Evolutionary conservation across 2,888 invertebrate genomes (phyloP), one percentile per base, ranked within the genome.

Genomic region (Amiota mariae): DNA sequence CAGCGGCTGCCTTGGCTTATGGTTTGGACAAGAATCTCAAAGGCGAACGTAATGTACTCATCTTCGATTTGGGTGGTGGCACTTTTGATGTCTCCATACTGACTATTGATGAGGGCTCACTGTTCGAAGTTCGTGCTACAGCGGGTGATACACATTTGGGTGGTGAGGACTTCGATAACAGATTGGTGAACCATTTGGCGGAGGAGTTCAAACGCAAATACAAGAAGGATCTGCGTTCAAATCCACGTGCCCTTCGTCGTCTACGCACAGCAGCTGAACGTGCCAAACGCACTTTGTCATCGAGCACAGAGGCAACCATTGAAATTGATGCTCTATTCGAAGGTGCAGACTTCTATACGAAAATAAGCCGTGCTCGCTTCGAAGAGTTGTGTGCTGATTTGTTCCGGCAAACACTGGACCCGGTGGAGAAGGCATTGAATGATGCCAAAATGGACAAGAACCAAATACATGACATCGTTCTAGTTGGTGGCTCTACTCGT

Each of bases 31-130:
- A 96, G 87, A 95, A 95, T 89, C 93, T 95, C 71, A 92, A 92
- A 72, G 95, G 95, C 80, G 95, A 95, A 91, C 93, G 95, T 57
- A 95, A 96, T 87, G 95, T 96, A 74, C 92, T 96, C 72, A 95
- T 96, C 81, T 89, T 89, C 73, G 89, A 89, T 68, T 76, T 89
- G 81, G 89, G 89, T 73, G 98, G 98, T 87, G 98, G 97, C 82
- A 97, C 97, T 79, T 98, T 98, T 89, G 98, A 98, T 91, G 98
- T 98, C 48, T 98, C 97, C 74, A 95, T 98, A 86, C 91, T 98
- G 83, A 97, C 97, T 80, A 98, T 98, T 87, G 98, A 97, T 90
- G 97, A 98, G 89, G 94, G 97, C 90, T 88, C 89, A 0, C 92
- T 95, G 82, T 98, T 98, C 89, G 97, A 98, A 88, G 97, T 97